These are phyloP conservation scores for Drosophila rubida DNA, from an alignment of 2,888 invertebrate species.

Conservation along the genomic window DNA sequence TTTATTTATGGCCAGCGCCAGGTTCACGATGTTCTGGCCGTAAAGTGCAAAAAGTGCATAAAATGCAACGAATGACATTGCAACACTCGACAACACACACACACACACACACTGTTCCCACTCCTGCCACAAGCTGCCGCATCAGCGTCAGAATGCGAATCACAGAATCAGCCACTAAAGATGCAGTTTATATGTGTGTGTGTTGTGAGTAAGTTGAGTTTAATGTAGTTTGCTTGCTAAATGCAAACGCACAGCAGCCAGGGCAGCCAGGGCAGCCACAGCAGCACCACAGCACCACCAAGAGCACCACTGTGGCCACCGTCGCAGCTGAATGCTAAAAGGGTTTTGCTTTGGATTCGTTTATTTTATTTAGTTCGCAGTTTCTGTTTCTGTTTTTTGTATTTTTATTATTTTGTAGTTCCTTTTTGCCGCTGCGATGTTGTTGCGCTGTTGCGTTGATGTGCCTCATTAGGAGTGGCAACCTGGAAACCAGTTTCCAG, in stretches of 20 bases:
- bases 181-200: conserved; percentile 53
- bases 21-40: conserved; percentile 58
- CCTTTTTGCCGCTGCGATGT: conserved; percentile 9
- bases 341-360: conserved; percentile 67
- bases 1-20: conserved; percentile 73
- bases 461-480: conserved; percentile 75
- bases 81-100: conserved; percentile 62
- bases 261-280: background rate
- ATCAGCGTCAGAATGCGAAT: conserved; percentile 73
- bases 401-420: conserved; percentile 16
- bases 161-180: conserved; percentile 75
- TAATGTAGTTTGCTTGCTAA: conserved; percentile 78
- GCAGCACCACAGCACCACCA: conserved; percentile 22
- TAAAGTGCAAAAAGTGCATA: conserved; percentile 79
- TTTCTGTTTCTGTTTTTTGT: conserved; percentile 30
- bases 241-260: conserved; percentile 60
- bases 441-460: conserved; percentile 49
- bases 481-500: conserved; percentile 70
- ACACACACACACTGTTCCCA: conserved; percentile 1
- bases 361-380: conserved; percentile 51
- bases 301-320: conserved; percentile 57
- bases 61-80: conserved; percentile 77
- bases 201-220: conserved; percentile 72
- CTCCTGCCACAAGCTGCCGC: conserved; percentile 42
- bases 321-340: conserved; percentile 77